These are phyloP conservation scores for Cantharis nigra DNA, from an alignment of 2,888 invertebrate species.

Conservation along the genomic window DNA sequence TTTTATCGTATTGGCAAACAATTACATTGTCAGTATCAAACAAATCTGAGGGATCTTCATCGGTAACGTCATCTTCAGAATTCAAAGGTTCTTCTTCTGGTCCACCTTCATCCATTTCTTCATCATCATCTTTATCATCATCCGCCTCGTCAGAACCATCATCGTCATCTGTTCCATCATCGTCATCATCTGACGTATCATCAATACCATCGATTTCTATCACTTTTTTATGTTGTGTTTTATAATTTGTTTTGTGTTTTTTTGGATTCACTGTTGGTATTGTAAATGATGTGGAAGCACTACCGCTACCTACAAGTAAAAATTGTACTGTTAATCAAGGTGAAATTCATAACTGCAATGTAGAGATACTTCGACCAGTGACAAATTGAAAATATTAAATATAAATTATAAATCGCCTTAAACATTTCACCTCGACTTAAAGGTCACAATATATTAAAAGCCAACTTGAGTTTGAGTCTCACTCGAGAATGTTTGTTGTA, in stretches of 20 bases:
- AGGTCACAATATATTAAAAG: too few relatives aligned
- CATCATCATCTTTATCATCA: conserved; percentile 58
- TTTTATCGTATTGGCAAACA: conserved; percentile 99
- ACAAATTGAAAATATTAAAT: too few relatives aligned
- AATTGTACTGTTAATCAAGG: not conserved
- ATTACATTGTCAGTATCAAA: conserved; percentile 99
- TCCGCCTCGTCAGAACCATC: conserved; percentile 69
- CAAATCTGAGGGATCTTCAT: conserved; percentile 91
- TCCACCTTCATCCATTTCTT: conserved; percentile 60
- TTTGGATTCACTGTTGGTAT: not conserved
- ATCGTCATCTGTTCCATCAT: conserved; percentile 73
- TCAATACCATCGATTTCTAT: conserved; percentile 62
- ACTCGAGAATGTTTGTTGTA: too few relatives aligned
- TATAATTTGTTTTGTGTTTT: conserved; percentile 5
- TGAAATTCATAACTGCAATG: not conserved
- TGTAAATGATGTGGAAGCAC: not conserved
- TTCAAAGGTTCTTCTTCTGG: conserved; percentile 85
- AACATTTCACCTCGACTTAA: too few relatives aligned
- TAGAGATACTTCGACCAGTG: too few relatives aligned
- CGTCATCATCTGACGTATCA: conserved; percentile 74
- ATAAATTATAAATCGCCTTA: too few relatives aligned
- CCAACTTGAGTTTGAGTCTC: too few relatives aligned
- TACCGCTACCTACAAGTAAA: not conserved
- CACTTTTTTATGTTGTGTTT: conserved; percentile 9
- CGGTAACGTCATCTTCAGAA: conserved; percentile 96